These are phyloP conservation scores for Microtus oregoni DNA, from an alignment of 2,113 vertebrate genomes.

Conservation along the genomic window DNA sequence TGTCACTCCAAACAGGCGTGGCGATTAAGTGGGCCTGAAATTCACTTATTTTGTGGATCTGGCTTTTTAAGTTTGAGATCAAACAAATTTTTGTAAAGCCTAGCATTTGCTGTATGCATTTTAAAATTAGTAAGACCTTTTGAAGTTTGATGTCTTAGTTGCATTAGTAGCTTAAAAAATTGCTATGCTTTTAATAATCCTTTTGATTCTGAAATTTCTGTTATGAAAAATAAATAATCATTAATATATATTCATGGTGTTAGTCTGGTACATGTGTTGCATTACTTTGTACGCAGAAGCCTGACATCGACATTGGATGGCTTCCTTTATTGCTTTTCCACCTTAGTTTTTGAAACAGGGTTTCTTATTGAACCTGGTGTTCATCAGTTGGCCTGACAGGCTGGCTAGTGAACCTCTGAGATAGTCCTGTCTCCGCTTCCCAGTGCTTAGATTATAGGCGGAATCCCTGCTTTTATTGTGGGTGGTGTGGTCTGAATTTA, in stretches of 20 bases:
- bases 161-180: background rate
- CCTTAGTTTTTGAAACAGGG: background rate
- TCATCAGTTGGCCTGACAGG: background rate
- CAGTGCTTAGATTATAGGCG: too few species aligned
- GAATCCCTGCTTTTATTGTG: background rate
- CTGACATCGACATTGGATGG: background rate
- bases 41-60: background rate
- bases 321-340: too few species aligned
- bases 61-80: conserved; percentile 25
- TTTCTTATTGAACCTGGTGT: background rate
- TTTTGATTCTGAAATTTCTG: background rate
- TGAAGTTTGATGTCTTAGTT: background rate
- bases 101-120: background rate
- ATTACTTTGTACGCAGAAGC: background rate
- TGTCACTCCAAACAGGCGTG: background rate
- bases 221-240: conserved; percentile 24
- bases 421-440: background rate
- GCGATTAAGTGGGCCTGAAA: background rate
- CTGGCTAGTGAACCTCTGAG: background rate
- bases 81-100: conserved; percentile 37
- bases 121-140: background rate
- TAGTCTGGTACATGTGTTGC: background rate
- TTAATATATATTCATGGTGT: background rate
- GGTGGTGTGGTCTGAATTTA: background rate
- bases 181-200: conserved; percentile 11